Evolutionary conservation across 2,797 vertebrate species (phyloP).

Genomic region (Lerista edwardsae): DNA sequence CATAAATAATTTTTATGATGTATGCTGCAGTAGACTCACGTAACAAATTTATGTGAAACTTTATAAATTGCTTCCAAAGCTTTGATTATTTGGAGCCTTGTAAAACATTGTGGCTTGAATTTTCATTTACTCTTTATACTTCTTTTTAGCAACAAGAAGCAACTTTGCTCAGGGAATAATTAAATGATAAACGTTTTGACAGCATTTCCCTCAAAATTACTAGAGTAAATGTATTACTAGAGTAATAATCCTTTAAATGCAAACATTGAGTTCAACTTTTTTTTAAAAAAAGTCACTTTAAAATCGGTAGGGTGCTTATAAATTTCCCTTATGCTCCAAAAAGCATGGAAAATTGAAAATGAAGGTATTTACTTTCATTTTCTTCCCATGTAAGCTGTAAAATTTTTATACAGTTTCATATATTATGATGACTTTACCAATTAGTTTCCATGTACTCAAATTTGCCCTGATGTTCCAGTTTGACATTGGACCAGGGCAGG

Average conservation of each 20-base stretch:
- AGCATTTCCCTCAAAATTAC: neutral
- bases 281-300: too few relatives aligned
- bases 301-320: too few relatives aligned
- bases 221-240: neutral
- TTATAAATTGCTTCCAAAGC: constrained; percentile 57
- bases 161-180: neutral
- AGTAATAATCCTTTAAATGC: constrained; percentile 28
- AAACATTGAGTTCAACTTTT: neutral
- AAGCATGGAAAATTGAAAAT: too few relatives aligned
- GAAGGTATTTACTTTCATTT: too few relatives aligned
- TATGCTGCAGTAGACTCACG: constrained; percentile 38
- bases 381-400: too few relatives aligned
- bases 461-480: too few relatives aligned
- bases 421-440: too few relatives aligned
- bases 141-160: constrained; percentile 25
- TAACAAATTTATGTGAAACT: constrained; percentile 26
- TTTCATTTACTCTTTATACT: constrained; percentile 21
- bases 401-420: too few relatives aligned
- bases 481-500: too few relatives aligned
- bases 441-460: too few relatives aligned
- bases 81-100: constrained; percentile 38
- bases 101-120: constrained; percentile 22
- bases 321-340: too few relatives aligned
- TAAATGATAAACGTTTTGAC: neutral
- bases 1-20: constrained; percentile 48